Conservation (phyloP, 2,888 invertebrate genomes). For the Drosophila rubida region DNA sequence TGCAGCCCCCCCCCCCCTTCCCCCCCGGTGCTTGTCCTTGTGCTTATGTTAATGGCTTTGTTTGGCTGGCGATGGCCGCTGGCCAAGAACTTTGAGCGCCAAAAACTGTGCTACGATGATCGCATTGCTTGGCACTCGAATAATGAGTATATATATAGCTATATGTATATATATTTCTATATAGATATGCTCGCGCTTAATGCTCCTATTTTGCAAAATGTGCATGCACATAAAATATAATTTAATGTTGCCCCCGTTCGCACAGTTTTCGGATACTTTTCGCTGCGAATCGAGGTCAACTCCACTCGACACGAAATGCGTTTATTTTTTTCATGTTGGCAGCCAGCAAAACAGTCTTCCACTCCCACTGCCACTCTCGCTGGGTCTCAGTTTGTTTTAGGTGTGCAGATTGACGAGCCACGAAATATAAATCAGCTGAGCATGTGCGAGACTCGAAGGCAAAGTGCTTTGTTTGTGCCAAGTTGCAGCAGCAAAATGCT, state of each 20-base stretch:
- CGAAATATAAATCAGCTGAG: not conserved
- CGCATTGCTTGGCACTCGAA: slow-evolving; percentile 51
- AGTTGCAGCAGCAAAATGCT: not conserved
- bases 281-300: slow-evolving; percentile 55
- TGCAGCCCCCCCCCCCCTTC: not conserved
- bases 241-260: slow-evolving; percentile 58
- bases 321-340: slow-evolving; percentile 62
- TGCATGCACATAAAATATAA: slow-evolving; percentile 75
- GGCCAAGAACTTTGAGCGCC: slow-evolving; percentile 56
- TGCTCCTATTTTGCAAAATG: slow-evolving; percentile 74
- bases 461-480: not conserved
- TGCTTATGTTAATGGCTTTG: slow-evolving; percentile 74
- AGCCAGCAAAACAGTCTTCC: slow-evolving; percentile 12
- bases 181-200: slow-evolving; percentile 47
- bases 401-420: not conserved
- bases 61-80: slow-evolving; percentile 66
- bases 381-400: not conserved
- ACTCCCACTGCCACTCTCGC: not conserved
- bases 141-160: slow-evolving; percentile 45
- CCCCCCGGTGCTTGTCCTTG: slow-evolving; percentile 26
- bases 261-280: slow-evolving; percentile 5
- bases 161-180: not conserved
- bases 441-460: not conserved
- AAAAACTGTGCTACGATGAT: slow-evolving; percentile 38
- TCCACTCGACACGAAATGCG: slow-evolving; percentile 39